A percentile compares a stretch with the other conserved stretches of the same genome.
Evolutionary conservation across 2,113 vertebrate genomes (phyloP).

Genomic region (Tympanuchus pallidicinctus): DNA sequence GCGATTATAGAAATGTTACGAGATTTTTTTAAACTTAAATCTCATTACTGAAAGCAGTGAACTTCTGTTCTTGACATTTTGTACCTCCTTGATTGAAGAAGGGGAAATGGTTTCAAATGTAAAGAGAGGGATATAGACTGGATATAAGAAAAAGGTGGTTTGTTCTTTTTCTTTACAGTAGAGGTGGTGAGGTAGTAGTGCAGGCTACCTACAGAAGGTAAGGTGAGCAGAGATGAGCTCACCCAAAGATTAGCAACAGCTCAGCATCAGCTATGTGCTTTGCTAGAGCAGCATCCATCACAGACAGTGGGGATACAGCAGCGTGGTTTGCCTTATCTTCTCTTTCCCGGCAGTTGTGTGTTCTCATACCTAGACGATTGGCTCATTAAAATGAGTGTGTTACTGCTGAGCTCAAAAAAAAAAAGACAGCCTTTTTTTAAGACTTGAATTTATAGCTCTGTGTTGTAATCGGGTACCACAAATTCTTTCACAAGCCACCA

Average conservation of each 20-base stretch:
- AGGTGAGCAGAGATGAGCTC: not conserved
- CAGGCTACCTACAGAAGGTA: not conserved
- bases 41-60: not conserved
- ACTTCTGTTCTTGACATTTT: not conserved
- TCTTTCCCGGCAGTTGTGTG: not conserved
- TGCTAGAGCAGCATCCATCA: slow-evolving; percentile 14
- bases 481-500: slow-evolving; percentile 70
- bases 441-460: slow-evolving; percentile 58
- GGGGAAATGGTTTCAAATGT: too few relatives aligned
- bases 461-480: slow-evolving; percentile 66
- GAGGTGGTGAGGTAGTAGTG: too few relatives aligned
- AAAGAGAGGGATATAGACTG: too few relatives aligned
- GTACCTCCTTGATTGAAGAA: not conserved
- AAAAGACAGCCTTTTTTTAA: not conserved
- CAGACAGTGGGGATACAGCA: not conserved
- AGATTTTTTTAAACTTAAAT: too few relatives aligned
- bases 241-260: not conserved
- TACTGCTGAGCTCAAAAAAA: not conserved
- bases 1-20: not conserved
- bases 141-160: too few relatives aligned
- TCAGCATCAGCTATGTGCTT: not conserved
- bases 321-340: slow-evolving; percentile 14
- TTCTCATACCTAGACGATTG: slow-evolving; percentile 38
- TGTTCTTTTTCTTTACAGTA: too few relatives aligned
- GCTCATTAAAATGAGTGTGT: slow-evolving; percentile 32